Base-by-base conservation (phyloP, 2,113 vertebrate genomes). In the Tautogolabrus adspersus region DNA sequence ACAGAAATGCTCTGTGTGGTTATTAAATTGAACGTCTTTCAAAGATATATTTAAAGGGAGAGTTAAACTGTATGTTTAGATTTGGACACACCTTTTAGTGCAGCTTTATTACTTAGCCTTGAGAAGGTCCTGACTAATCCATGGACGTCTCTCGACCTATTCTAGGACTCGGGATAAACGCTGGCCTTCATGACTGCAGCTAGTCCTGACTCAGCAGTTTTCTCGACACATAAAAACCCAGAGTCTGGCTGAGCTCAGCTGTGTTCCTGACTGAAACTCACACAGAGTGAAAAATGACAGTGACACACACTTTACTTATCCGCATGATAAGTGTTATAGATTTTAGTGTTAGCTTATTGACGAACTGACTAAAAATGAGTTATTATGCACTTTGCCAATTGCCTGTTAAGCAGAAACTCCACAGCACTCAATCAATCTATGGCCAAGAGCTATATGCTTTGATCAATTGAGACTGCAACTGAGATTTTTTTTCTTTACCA, bases 291-390 rank as follows among this genome's bases (percentile, higher is more conserved):
- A 81, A 83, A 83, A 30, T 87, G 63, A 61, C 81, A 73, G 65
- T 76, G 83, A 88, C 77, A 84, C 75, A 62, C 49, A 46, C 79
- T 87, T 86, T 84, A 83, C 75, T 86, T 85, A 82, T 83, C 60
- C 62, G 59, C 54, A 66, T 83, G 80, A 83, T 82, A 86, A 90
- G 83, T 82, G 79, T 75, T 89, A 92, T 88, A 60, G 92, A 92
- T 90, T 90, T 87, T 75, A 77, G 78, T 85, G 87, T 91, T 91
- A 87, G 71, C 62, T 83, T 82, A 93, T 91, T 77, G 90, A 92
- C 58, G 66, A 89, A 82, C 68, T 87, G 79, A 82, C 89, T 78
- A 71, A 89, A 91, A 90, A 92, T 91, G 80, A 87, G 68, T 87
- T 86, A 91, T 93, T 82, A 81, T 66, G 76, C 88, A 87, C 84